Evolutionary conservation across 2,113 vertebrate genomes (phyloP).

Genomic region (Picathartes gymnocephalus): DNA sequence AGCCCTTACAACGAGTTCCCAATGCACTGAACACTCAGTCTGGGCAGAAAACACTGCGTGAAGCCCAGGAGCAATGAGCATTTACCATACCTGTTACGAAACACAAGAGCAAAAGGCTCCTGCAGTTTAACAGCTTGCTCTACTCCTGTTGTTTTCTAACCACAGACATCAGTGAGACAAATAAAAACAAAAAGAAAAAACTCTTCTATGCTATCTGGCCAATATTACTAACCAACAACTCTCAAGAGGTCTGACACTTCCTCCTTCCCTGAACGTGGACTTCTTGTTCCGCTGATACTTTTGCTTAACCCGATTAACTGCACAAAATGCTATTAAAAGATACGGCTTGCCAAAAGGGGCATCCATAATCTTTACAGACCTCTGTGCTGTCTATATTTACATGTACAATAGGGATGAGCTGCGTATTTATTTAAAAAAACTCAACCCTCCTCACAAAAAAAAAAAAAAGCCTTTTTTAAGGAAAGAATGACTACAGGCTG

Average conservation of each 20-base stretch:
- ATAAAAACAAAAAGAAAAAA: not conserved
- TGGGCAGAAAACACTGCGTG: not conserved
- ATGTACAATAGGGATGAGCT: conserved; percentile 23
- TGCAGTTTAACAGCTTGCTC: not conserved
- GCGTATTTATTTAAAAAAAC: not conserved
- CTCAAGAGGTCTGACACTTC: not conserved
- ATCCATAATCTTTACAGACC: conserved; percentile 36
- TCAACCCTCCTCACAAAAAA: not conserved
- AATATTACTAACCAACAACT: not conserved
- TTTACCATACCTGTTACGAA: not conserved
- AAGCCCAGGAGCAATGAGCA: not conserved
- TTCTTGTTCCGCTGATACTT: not conserved
- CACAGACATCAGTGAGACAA: not conserved
- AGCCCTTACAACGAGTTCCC: not conserved
- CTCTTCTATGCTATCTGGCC: not conserved
- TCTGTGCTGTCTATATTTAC: conserved; percentile 18
- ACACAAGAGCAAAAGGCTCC: not conserved
- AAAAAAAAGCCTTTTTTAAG: not conserved
- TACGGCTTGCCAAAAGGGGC: conserved; percentile 20
- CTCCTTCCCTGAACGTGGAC: not conserved
- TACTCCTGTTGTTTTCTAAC: not conserved
- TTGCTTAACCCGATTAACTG: conserved; percentile 32
- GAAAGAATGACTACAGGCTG: not conserved
- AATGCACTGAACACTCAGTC: not conserved
- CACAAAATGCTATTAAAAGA: conserved; percentile 58